Base-by-base conservation (phyloP, 2,113 vertebrate genomes). In the Callipepla californica region DNA sequence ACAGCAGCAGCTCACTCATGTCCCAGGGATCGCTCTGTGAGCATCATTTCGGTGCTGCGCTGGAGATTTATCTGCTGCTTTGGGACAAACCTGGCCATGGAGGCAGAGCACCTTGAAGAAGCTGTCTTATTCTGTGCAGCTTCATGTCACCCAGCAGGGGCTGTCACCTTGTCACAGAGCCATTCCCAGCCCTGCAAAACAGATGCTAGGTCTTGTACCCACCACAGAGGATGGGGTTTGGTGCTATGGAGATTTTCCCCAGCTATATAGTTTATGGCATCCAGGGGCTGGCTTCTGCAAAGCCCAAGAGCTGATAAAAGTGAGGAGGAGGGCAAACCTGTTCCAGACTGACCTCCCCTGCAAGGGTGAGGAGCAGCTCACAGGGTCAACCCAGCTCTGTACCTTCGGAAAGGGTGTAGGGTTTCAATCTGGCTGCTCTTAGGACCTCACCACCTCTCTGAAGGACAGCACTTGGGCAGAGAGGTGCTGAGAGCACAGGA, bases 61-160 rank as follows among this genome's bases (percentile, higher is more conserved):
- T 45, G 88, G 91, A 94, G 96, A 96, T 96, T 96, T 95, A 97
- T 97, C 95, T 94, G 90, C 95, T 85, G 91, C 94, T 76, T 30
- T 25, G 21, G 53, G 92, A 95, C 53, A 66, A 94, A 67, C 80
- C 75, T 75, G 73, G 36, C 74, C 92, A 95, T 78, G 77, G 48
- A 94, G 85, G 94, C 78, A 91, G 91, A 95, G 93, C 48, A 2
- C 63, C 91, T 90, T 23, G 13, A 13, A 53, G 80, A 45, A 73
- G 17, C 72, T 28, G 10, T 83, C 89, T 92, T 68, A 69, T 59
- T 84, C 66, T 78, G 67, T 87, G 51, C 67, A 67, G 69, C 21
- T 47, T 36, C 72, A 2, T 85, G 72, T 89, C 93, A 68, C 55
- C 51, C 11, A 1, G 13, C 76, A 79, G 57, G 2, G 4, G 47